Percentiles rank a stretch among this genome's conserved stretches.
These are phyloP conservation scores for Stomatorhinus ivindoensis DNA, from an alignment of 2,113 vertebrate species.

Conservation along the genomic window DNA sequence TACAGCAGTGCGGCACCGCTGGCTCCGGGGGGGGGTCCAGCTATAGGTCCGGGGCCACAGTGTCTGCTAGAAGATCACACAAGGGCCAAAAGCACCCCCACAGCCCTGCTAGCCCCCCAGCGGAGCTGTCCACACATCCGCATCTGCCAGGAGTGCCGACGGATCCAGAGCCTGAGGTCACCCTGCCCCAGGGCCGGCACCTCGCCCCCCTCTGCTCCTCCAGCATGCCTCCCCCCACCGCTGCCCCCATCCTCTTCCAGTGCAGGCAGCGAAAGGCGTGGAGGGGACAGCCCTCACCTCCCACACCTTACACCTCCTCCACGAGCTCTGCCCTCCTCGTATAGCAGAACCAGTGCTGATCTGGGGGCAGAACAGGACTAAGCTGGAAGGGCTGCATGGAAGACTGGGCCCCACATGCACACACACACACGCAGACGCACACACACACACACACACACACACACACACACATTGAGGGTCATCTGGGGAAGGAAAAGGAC, in stretches of 20 bases:
- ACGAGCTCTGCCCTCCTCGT: constrained; percentile 65
- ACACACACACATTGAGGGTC: not conserved
- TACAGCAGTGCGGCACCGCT: constrained; percentile 65
- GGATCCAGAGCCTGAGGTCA: constrained; percentile 79
- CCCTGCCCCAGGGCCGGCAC: constrained; percentile 42
- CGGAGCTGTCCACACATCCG: constrained; percentile 61
- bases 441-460: not conserved
- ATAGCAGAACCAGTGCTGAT: constrained; percentile 68
- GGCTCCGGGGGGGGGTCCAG: constrained; percentile 46
- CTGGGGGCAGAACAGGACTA: constrained; percentile 53
- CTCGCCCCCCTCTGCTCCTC: not conserved
- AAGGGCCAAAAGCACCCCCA: constrained; percentile 42
- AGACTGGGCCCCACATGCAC: not conserved
- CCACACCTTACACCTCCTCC: constrained; percentile 66
- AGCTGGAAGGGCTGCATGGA: constrained; percentile 22
- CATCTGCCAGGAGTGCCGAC: constrained; percentile 77
- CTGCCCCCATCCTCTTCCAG: constrained; percentile 8
- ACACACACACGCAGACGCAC: not conserved
- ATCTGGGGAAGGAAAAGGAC: not conserved
- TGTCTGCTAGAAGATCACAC: constrained; percentile 73
- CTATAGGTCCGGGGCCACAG: constrained; percentile 69
- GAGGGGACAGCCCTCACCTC: constrained; percentile 68
- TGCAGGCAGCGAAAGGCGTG: constrained; percentile 48
- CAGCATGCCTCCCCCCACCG: not conserved
- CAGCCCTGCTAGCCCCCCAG: constrained; percentile 17